Conservation (phyloP, 2,888 invertebrate genomes). For the Cyaniris semiargus region DNA sequence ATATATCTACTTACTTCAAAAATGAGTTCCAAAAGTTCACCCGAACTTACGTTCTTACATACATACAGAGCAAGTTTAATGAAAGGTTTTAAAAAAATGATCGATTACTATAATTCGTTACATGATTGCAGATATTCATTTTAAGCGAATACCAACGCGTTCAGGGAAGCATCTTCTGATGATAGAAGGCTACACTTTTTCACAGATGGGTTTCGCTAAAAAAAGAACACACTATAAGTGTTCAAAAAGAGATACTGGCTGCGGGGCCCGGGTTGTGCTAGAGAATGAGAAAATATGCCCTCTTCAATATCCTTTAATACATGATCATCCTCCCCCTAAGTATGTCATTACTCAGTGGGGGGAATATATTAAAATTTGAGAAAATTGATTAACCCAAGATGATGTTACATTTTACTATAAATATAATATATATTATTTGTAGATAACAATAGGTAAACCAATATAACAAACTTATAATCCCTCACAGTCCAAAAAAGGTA, state of each 20-base stretch:
- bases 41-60: too few species aligned
- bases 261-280: slow-evolving; percentile 39
- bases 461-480: too few species aligned
- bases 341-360: not conserved
- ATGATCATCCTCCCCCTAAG: slow-evolving; percentile 33
- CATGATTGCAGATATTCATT: slow-evolving; percentile 16
- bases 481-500: too few species aligned
- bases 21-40: too few species aligned
- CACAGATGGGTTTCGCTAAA: slow-evolving; percentile 39
- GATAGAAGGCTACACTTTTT: slow-evolving; percentile 47
- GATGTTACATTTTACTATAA: too few species aligned
- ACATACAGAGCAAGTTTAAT: too few species aligned
- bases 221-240: slow-evolving; percentile 44
- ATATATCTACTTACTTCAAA: too few species aligned
- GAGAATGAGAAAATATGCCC: slow-evolving; percentile 32
- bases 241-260: slow-evolving; percentile 43
- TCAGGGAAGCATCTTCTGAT: slow-evolving; percentile 43
- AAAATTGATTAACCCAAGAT: not conserved
- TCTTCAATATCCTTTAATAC: not conserved
- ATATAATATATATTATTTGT: too few species aligned
- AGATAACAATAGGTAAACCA: too few species aligned
- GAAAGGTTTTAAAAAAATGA: too few species aligned
- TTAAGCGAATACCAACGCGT: slow-evolving; percentile 38
- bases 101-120: not conserved
- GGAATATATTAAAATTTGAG: not conserved